A percentile compares a stretch with the other conserved stretches of the same genome.
Evolutionary conservation across 2,888 invertebrate genomes (phyloP).

Genomic region (Drosophila sordidula): DNA sequence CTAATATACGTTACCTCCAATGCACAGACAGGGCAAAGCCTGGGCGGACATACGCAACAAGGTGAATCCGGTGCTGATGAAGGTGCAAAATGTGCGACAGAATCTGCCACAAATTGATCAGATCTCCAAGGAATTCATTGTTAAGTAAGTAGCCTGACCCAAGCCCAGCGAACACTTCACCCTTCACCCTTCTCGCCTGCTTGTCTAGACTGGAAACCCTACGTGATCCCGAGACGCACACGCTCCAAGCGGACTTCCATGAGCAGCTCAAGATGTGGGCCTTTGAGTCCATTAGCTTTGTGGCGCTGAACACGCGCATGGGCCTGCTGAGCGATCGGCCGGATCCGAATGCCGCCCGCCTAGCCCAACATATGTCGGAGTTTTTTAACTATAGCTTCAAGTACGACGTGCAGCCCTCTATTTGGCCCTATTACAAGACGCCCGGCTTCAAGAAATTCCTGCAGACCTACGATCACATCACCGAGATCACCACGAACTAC

Average conservation of each 20-base stretch:
- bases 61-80: constrained; percentile 83
- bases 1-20: neutral
- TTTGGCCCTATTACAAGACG: constrained; percentile 80
- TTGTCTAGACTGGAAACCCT: constrained; percentile 66
- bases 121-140: constrained; percentile 78
- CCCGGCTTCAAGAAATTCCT: constrained; percentile 78
- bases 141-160: constrained; percentile 52
- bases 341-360: constrained; percentile 65
- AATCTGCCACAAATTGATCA: constrained; percentile 74
- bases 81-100: constrained; percentile 76
- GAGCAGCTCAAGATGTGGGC: constrained; percentile 87
- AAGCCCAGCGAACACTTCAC: too few relatives aligned
- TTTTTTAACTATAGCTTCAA: constrained; percentile 77
- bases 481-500: constrained; percentile 79
- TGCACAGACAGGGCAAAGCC: constrained; percentile 87
- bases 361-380: constrained; percentile 68
- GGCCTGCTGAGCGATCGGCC: constrained; percentile 64
- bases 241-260: constrained; percentile 83
- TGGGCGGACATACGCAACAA: constrained; percentile 89
- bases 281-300: constrained; percentile 86
- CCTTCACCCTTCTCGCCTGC: neutral
- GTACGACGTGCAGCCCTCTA: constrained; percentile 81
- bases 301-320: constrained; percentile 84
- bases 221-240: constrained; percentile 57
- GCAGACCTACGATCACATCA: constrained; percentile 75